Evolutionary conservation across 2,888 invertebrate species (phyloP), one percentile per base, ranked within the genome.

Genomic region (Dendrolimus pini): DNA sequence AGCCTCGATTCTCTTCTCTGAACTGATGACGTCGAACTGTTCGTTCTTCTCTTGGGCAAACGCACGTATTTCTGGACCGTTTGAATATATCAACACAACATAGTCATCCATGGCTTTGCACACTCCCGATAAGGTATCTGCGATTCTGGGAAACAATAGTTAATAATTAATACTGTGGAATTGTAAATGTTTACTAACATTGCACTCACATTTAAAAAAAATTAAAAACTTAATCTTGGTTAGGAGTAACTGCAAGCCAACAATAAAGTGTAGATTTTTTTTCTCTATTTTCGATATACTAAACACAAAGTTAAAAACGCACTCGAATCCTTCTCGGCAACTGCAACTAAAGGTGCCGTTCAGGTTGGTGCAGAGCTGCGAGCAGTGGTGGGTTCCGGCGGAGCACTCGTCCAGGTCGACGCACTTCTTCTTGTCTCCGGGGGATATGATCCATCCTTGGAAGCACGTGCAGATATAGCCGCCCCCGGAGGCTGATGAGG

Each of bases 391-490:
- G 41, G 92, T 92, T 59, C 96, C 95, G 18, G 93, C 93, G 0
- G 92, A 90, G 77, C 99, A 99, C 84, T 99, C 99, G 83, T 99
- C 95, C 13, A 98, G 93, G 80, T 99, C 99, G 63, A 94, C 89
- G 77, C 98, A 98, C 63, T 93, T 93, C 85, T 98, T 98, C 62
- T 94, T 93, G 80, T 97, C 96, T 6, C 93, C 93, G 53, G 93
- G 91, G 1, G 96, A 93, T 60, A 96, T 95, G 69, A 96, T 96
- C 85, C 95, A 98, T 41, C 98, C 98, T 12, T 94, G 92, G 82
- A 94, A 95, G 83, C 98, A 99, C 52, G 95, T 94, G 82, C 99
- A 99, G 72, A 98, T 96, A 85, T 96, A 98, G 2, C 98, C 97
- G 61, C 77, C 78, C 47, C 69, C 69, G 41, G 67, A 47, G 9